A percentile compares a stretch with the other conserved stretches of the same genome.
phyloP scores from a whole-genome alignment of 2,113 vertebrate species.

The Pseudolaguvia tuberculata region DNA sequence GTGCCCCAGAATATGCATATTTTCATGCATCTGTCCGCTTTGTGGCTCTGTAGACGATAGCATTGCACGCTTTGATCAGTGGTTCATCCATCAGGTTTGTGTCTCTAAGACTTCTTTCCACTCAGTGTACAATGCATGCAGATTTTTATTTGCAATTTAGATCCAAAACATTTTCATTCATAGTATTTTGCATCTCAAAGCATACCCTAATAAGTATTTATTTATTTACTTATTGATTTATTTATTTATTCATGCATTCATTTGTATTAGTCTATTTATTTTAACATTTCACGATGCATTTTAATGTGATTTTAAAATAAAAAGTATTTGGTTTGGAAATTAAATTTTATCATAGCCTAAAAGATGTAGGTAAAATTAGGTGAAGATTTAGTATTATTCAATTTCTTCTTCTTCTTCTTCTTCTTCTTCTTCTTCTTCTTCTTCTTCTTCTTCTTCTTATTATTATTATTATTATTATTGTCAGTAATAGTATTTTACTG shows the following conservation, averaged over 20 bases:
- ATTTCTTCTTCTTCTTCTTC: too few species aligned
- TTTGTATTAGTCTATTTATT: background rate
- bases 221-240: conserved; percentile 47
- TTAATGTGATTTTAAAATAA: conserved; percentile 39
- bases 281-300: background rate
- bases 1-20: conserved; percentile 48
- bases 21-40: conserved; percentile 55
- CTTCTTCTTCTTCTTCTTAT: too few species aligned
- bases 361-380: background rate
- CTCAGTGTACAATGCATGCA: conserved; percentile 54
- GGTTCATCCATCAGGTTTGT: conserved; percentile 61
- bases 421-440: too few species aligned
- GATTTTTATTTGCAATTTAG: conserved; percentile 72
- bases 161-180: conserved; percentile 63
- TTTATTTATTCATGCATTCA: background rate
- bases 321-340: background rate
- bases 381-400: too few species aligned
- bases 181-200: conserved; percentile 71
- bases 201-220: conserved; percentile 22
- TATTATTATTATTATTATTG: too few species aligned
- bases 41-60: conserved; percentile 49
- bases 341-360: background rate
- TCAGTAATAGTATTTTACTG: too few species aligned
- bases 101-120: conserved; percentile 58
- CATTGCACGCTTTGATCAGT: conserved; percentile 66